Evolutionary conservation across 2,888 invertebrate species (phyloP).

Genomic region (Lithosia quadra): DNA sequence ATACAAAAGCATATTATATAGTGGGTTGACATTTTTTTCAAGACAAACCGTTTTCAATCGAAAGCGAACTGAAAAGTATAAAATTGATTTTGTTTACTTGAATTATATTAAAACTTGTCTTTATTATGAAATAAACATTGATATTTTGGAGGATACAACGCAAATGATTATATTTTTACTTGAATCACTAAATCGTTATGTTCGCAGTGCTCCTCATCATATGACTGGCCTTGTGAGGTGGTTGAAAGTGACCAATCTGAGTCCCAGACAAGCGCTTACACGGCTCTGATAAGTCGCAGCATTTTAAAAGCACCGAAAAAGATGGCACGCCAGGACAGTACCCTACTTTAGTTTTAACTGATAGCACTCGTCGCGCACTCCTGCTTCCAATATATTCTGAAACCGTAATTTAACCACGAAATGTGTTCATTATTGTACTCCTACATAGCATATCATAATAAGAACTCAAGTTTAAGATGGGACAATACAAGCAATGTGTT

Average conservation of each 20-base stretch:
- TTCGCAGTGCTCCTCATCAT: not conserved
- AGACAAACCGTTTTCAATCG: not conserved
- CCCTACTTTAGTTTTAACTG: not conserved
- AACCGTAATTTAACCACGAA: not conserved
- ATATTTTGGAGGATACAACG: not conserved
- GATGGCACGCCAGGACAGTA: not conserved
- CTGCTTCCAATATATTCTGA: not conserved
- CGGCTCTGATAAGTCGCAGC: not conserved
- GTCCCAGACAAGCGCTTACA: not conserved
- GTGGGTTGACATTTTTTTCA: not conserved
- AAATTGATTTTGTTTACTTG: not conserved
- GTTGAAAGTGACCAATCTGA: not conserved
- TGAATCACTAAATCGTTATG: not conserved
- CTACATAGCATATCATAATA: not conserved
- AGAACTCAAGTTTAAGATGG: not conserved
- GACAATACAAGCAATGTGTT: not conserved
- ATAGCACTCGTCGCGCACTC: not conserved
- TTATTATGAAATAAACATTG: not conserved
- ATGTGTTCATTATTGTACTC: constrained; percentile 1
- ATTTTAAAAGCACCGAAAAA: constrained; percentile 4
- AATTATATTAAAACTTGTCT: not conserved
- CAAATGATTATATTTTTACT: not conserved
- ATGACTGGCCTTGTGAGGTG: not conserved
- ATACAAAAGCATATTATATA: not conserved
- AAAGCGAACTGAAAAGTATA: constrained; percentile 2